Percentiles rank a stretch among this genome's conserved stretches.
Conservation (phyloP, 2,888 invertebrate species). For the Sesia bembeciformis region DNA sequence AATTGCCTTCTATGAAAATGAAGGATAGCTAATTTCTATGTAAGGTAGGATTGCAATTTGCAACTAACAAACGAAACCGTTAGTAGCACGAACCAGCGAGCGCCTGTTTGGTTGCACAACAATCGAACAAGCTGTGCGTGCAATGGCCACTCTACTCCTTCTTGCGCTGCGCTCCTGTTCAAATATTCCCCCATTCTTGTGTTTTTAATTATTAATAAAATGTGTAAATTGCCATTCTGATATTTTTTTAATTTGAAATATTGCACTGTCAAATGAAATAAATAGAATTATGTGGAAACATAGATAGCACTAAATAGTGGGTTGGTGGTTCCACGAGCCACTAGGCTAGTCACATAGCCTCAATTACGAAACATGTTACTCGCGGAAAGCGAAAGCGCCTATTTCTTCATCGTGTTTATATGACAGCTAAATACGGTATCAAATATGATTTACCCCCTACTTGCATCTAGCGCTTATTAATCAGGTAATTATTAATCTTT, state of each 20-base stretch:
- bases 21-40: no score
- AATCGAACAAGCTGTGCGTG: background rate
- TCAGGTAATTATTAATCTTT: conserved; percentile 5
- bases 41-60: background rate
- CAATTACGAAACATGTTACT: conserved; percentile 67
- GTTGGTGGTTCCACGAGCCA: conserved; percentile 38
- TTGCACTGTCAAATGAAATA: no score
- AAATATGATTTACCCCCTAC: background rate
- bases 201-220: no score
- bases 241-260: no score
- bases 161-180: no score
- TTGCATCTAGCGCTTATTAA: background rate
- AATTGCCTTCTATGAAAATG: no score
- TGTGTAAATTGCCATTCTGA: no score
- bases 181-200: no score
- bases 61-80: background rate
- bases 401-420: conserved; percentile 51
- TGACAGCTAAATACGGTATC: background rate
- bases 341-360: conserved; percentile 54
- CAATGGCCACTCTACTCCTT: background rate
- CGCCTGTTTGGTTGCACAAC: background rate
- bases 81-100: background rate
- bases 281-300: no score
- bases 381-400: conserved; percentile 68
- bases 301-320: conserved; percentile 8